phyloP scores from a whole-genome alignment of 2,113 vertebrate genomes.

The Chunga burmeisteri region DNA sequence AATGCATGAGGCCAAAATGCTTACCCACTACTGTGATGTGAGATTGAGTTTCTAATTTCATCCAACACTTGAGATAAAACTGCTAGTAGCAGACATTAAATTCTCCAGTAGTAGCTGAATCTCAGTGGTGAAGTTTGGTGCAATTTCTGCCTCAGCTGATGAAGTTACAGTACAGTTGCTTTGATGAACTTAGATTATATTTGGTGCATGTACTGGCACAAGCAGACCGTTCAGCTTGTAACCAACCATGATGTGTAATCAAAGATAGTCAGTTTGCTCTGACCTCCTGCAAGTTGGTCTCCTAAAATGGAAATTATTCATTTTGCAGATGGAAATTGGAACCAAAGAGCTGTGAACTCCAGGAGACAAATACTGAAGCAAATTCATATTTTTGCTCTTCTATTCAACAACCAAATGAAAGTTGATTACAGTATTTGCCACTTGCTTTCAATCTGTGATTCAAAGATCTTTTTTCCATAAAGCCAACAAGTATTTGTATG shows the following conservation, averaged over 20 bases:
- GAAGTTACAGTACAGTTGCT: neutral
- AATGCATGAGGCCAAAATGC: neutral
- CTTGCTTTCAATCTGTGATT: neutral
- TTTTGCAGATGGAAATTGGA: slow-evolving; percentile 46
- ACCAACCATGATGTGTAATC: neutral
- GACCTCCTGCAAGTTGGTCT: slow-evolving; percentile 4
- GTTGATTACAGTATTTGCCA: neutral
- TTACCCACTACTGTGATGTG: neutral
- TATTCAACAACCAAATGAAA: neutral
- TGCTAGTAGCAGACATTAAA: neutral
- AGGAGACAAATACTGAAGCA: neutral
- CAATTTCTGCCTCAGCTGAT: neutral
- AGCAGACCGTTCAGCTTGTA: neutral
- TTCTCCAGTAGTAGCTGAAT: neutral
- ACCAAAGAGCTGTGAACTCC: slow-evolving; percentile 54
- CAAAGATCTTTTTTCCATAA: neutral
- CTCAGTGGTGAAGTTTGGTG: neutral
- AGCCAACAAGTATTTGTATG: neutral
- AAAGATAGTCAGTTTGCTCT: neutral
- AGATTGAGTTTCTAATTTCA: neutral
- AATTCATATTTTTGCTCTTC: neutral
- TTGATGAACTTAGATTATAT: neutral
- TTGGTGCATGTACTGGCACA: neutral
- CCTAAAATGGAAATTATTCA: slow-evolving; percentile 47
- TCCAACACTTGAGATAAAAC: neutral